Percentiles rank a stretch among this genome's conserved stretches.
These are phyloP conservation scores for Astyanax mexicanus DNA, from an alignment of 2,797 vertebrate species.

Conservation along the genomic window DNA sequence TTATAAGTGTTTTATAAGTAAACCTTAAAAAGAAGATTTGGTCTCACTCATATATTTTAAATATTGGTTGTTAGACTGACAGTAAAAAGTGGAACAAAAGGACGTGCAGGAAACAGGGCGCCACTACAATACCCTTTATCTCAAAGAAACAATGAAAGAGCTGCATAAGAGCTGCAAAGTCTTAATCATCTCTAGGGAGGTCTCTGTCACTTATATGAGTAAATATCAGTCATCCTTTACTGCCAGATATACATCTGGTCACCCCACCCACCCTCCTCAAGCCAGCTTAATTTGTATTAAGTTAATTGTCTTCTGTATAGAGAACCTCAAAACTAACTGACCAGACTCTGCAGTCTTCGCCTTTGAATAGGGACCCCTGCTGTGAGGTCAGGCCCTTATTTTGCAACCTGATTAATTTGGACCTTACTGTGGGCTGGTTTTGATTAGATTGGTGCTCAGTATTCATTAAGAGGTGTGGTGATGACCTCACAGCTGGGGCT, in stretches of 20 bases:
- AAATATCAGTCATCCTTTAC: constrained; percentile 56
- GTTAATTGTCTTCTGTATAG: background rate
- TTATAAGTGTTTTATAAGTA: no score
- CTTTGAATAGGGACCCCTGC: constrained; percentile 49
- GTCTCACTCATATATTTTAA: no score
- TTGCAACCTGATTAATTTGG: constrained; percentile 68
- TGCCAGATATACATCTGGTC: constrained; percentile 43
- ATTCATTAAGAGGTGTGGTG: constrained; percentile 57
- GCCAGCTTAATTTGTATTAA: constrained; percentile 1
- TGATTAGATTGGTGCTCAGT: constrained; percentile 36
- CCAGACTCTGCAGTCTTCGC: constrained; percentile 30
- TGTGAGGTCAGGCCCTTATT: constrained; percentile 61
- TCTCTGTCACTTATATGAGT: constrained; percentile 22
- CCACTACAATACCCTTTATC: no score
- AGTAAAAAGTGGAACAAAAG: no score
- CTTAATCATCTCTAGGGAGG: no score
- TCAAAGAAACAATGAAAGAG: no score
- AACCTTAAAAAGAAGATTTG: no score
- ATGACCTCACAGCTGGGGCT: constrained; percentile 68
- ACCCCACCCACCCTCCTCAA: constrained; percentile 1
- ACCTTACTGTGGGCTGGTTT: constrained; percentile 47
- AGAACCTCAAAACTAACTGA: background rate
- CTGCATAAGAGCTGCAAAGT: no score
- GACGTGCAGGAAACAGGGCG: no score
- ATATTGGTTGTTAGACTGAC: no score